Evolutionary conservation across 2,113 vertebrate genomes (phyloP).

Genomic region (Tylochromis polylepis): DNA sequence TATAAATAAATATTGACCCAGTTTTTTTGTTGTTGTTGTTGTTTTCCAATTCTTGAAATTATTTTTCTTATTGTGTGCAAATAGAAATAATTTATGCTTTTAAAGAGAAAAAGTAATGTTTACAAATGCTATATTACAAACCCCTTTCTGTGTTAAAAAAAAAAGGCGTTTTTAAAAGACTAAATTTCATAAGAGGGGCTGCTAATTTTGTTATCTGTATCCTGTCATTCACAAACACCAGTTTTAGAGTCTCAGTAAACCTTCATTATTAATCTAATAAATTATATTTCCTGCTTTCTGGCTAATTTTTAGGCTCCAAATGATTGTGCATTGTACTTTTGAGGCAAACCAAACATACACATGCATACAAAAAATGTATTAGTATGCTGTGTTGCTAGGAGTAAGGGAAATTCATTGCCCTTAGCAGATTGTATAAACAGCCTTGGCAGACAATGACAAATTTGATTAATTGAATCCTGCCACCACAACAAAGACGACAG

Average conservation of each 20-base stretch:
- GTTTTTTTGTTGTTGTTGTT: too few relatives aligned
- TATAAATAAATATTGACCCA: neutral
- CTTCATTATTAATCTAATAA: neutral
- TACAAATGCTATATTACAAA: neutral
- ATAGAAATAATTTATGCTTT: neutral
- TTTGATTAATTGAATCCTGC: conserved; percentile 45
- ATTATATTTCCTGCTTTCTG: neutral
- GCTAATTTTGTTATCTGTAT: neutral
- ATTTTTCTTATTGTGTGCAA: neutral
- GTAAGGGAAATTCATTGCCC: conserved; percentile 20
- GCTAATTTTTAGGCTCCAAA: neutral
- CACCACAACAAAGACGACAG: neutral
- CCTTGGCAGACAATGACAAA: conserved; percentile 20
- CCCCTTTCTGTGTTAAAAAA: neutral
- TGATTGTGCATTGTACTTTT: neutral
- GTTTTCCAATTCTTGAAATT: neutral
- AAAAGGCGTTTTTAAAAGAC: neutral
- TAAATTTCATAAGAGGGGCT: neutral
- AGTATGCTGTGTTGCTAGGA: neutral
- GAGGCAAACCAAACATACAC: neutral
- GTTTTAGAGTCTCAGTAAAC: neutral
- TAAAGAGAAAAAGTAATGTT: neutral
- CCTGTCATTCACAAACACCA: neutral
- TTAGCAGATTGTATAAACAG: conserved; percentile 35
- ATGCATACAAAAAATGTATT: neutral